Conservation (phyloP, 2,113 vertebrate genomes). For the Diadophis punctatus region DNA sequence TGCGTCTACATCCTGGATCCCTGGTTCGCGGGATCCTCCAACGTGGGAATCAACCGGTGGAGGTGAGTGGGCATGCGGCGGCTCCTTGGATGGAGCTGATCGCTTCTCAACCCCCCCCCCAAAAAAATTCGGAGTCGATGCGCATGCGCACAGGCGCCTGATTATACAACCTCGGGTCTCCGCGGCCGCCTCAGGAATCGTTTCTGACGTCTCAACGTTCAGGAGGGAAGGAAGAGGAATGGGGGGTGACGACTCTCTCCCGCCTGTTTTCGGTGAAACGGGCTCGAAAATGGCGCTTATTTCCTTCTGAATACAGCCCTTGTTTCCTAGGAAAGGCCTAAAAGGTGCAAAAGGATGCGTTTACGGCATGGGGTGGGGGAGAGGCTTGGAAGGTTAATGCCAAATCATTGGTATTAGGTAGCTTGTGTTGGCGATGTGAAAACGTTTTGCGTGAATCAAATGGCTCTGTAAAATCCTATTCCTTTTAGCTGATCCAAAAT, state of each 20-base stretch:
- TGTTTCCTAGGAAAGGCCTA: background rate
- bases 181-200: background rate
- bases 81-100: background rate
- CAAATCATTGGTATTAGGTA: background rate
- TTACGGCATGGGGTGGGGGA: background rate
- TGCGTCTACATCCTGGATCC: constrained; percentile 97
- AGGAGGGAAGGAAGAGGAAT: no score
- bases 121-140: background rate
- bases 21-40: constrained; percentile 98
- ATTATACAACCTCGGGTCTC: background rate
- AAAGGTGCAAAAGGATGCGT: background rate
- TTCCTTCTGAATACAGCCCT: background rate
- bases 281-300: background rate
- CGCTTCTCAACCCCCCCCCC: background rate
- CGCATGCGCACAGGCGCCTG: background rate
- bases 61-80: constrained; percentile 71
- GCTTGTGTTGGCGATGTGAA: background rate
- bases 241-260: no score
- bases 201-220: no score
- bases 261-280: background rate
- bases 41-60: constrained; percentile 98
- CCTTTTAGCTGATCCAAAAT: background rate
- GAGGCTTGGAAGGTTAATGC: background rate
- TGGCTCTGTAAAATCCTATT: background rate
- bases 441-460: background rate